Evolutionary conservation across 1,140 invertebrate species (phyloP), one percentile per base, ranked within the genome.

Genomic region (Notospermus geniculatus): DNA sequence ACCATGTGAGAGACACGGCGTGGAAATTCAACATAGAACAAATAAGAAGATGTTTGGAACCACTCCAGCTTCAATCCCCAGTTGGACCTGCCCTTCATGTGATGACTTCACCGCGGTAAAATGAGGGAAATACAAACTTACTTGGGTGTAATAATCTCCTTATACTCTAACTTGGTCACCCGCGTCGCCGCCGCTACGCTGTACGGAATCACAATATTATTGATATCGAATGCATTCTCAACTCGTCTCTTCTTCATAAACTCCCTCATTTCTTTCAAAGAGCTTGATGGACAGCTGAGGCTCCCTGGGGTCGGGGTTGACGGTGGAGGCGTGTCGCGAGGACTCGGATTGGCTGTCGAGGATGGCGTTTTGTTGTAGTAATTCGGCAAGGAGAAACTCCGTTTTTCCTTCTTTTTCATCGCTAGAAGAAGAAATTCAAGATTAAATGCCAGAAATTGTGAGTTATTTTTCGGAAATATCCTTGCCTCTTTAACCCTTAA

Each of bases 141-240:
- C 90, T 94, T 96, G 74, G 95, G 95, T 73, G 93, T 97, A 64
- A 92, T 84, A 80, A 98, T 98, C 86, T 97, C 95, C 84, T 98
- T 97, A 83, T 97, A 97, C 77, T 92, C 90, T 70, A 97, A 85
- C 82, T 92, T 92, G 82, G 96, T 92, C 55, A 95, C 88, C 64
- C 92, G 85, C 1, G 93, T 94, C 62, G 89, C 86, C 59, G 93
- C 90, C 43, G 94, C 93, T 68, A 97, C 90, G 79, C 92, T 95
- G 78, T 95, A 95, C 9, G 94, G 94, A 83, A 97, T 97, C 68
- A 97, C 93, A 81, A 97, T 97, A 82, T 97, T 97, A 82, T 97
- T 92, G 77, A 97, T 97, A 80, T 97, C 94, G 81, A 91, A 97
- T 0, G 91, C 91, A 78, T 86, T 87, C 66, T 88, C 85, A 65